Percentiles rank a stretch among this genome's conserved stretches.
Conservation (phyloP, 2,113 vertebrate species). For the Crotalus viridis region DNA sequence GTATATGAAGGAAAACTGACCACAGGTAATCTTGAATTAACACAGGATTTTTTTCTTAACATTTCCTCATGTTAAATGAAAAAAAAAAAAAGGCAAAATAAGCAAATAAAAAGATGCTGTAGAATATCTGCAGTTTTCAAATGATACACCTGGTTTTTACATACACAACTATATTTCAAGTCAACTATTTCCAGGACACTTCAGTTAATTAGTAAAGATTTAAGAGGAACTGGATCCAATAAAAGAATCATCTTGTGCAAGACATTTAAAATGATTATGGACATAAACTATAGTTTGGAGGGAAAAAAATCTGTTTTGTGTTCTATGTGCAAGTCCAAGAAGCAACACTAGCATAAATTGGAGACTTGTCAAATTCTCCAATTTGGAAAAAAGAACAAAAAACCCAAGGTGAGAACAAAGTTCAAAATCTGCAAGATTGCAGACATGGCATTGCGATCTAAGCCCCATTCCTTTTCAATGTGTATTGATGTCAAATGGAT, state of each 20-base stretch:
- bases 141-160: not conserved
- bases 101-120: not conserved
- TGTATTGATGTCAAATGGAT: not conserved
- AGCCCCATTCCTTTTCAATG: not conserved
- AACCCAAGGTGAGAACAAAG: not conserved
- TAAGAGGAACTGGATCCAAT: not conserved
- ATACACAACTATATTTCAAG: not conserved
- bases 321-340: not conserved
- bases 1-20: slow-evolving; percentile 22
- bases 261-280: not conserved
- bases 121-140: slow-evolving; percentile 48
- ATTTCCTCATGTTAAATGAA: slow-evolving; percentile 17
- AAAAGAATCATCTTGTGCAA: not conserved
- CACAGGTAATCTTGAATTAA: slow-evolving; percentile 30
- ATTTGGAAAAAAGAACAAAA: not conserved
- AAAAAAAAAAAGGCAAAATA: not conserved
- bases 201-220: not conserved
- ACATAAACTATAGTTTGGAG: not conserved
- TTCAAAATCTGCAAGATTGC: not conserved
- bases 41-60: slow-evolving; percentile 32
- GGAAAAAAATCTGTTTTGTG: not conserved
- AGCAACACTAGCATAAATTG: not conserved
- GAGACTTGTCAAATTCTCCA: not conserved
- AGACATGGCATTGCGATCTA: not conserved
- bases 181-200: not conserved